These are phyloP conservation scores for Heliconius eleuchia DNA, from an alignment of 1,140 invertebrate species.

Conservation along the genomic window DNA sequence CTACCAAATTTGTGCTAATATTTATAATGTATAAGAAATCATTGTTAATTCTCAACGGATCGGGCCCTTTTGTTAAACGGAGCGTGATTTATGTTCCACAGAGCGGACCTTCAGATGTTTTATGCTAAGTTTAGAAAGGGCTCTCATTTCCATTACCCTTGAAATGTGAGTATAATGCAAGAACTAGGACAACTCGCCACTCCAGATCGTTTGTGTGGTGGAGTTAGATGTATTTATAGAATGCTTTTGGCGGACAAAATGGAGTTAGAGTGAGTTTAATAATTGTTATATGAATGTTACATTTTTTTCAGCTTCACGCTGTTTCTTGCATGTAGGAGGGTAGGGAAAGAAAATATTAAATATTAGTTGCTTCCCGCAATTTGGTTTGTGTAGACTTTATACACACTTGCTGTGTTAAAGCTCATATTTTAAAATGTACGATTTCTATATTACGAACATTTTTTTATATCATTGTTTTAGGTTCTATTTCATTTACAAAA, in stretches of 20 bases:
- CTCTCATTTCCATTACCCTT: slow-evolving; percentile 10
- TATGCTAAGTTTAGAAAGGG: slow-evolving; percentile 13
- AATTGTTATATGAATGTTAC: neutral
- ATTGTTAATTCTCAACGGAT: slow-evolving; percentile 13
- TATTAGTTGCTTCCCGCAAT: too few species aligned
- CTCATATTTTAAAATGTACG: too few species aligned
- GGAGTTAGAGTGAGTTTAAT: too few species aligned
- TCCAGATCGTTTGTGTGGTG: neutral
- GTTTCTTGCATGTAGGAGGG: neutral
- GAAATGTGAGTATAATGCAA: neutral
- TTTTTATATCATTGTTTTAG: too few species aligned
- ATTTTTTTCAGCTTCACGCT: neutral
- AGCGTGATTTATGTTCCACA: slow-evolving; percentile 11
- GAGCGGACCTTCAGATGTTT: slow-evolving; percentile 12
- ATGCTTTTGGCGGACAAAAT: neutral
- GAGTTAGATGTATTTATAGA: neutral
- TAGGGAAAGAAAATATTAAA: too few species aligned
- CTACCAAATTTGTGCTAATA: neutral
- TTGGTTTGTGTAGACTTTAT: too few species aligned
- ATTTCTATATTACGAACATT: too few species aligned
- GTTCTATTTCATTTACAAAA: too few species aligned
- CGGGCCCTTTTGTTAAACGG: slow-evolving; percentile 13
- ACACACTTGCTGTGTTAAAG: too few species aligned
- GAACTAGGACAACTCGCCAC: slow-evolving; percentile 5
- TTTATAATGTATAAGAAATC: slow-evolving; percentile 12